Evolutionary conservation across 2,888 invertebrate genomes (phyloP).

Genomic region (Polietes domitor): DNA sequence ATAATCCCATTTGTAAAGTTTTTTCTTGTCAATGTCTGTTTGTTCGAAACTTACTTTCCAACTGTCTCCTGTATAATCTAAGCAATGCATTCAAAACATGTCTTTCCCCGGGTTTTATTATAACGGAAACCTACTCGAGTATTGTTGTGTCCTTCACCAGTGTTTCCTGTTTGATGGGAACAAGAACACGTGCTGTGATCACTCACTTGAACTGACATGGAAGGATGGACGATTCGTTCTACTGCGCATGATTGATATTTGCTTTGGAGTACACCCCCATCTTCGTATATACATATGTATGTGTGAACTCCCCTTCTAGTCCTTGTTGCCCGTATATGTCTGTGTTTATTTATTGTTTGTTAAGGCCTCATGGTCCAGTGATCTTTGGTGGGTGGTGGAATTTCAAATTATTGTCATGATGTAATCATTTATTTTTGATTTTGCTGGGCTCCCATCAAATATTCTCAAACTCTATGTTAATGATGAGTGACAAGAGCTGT

Average conservation of each 20-base stretch:
- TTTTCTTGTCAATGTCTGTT: too few species aligned
- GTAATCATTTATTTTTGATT: too few species aligned
- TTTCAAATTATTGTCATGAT: neutral
- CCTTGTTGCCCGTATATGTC: neutral
- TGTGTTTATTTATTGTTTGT: constrained; percentile 29
- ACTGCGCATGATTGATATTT: neutral
- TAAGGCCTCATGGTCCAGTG: constrained; percentile 30
- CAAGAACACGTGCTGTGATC: constrained; percentile 25
- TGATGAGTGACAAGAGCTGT: too few species aligned
- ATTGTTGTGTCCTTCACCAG: too few species aligned
- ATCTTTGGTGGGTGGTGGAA: constrained; percentile 1
- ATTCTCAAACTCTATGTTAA: too few species aligned
- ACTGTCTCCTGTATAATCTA: too few species aligned
- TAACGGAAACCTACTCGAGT: too few species aligned
- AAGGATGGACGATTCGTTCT: neutral
- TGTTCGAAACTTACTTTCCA: too few species aligned
- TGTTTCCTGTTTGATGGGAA: too few species aligned
- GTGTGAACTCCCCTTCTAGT: neutral
- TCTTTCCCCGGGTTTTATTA: too few species aligned
- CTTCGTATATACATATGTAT: neutral
- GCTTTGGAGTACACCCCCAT: neutral
- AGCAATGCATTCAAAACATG: too few species aligned
- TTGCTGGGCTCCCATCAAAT: constrained; percentile 11
- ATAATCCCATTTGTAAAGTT: too few species aligned
- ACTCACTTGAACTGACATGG: constrained; percentile 28